Evolutionary conservation across 2,888 invertebrate species (phyloP).

Genomic region (Calameuta filiformis): DNA sequence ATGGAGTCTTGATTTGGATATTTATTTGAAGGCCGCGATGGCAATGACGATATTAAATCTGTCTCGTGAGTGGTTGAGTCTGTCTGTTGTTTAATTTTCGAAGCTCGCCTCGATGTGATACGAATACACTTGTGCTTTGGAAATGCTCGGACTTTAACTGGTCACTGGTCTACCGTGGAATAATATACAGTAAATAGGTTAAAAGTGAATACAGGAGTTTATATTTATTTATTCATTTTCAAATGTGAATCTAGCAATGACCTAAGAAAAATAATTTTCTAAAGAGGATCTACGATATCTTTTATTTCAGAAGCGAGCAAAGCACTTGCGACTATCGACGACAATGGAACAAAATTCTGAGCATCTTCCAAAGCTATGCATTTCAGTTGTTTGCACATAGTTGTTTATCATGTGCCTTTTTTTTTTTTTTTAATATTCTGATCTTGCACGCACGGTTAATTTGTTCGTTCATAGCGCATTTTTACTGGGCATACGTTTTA

Average conservation of each 20-base stretch:
- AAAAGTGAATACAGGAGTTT: no score
- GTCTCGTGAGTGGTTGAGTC: constrained; percentile 61
- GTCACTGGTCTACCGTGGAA: neutral
- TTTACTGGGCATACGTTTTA: neutral
- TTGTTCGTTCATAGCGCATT: neutral
- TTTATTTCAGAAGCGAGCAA: neutral
- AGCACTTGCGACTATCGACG: neutral
- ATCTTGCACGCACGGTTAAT: neutral
- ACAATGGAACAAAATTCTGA: neutral
- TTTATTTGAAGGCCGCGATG: constrained; percentile 47
- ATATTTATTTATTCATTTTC: no score
- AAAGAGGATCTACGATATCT: no score
- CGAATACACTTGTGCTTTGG: neutral
- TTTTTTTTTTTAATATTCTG: neutral
- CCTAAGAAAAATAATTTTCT: neutral
- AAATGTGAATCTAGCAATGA: neutral
- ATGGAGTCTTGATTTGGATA: constrained; percentile 71
- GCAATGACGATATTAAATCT: constrained; percentile 55
- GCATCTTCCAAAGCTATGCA: neutral
- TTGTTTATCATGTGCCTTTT: neutral
- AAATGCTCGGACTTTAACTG: neutral
- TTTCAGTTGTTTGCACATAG: neutral
- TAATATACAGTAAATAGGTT: no score
- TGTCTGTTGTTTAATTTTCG: constrained; percentile 51
- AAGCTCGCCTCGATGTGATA: constrained; percentile 41